Percentiles rank a stretch among this genome's conserved stretches.
Conservation (phyloP, 2,113 vertebrate species). For the Ameiurus melas region DNA sequence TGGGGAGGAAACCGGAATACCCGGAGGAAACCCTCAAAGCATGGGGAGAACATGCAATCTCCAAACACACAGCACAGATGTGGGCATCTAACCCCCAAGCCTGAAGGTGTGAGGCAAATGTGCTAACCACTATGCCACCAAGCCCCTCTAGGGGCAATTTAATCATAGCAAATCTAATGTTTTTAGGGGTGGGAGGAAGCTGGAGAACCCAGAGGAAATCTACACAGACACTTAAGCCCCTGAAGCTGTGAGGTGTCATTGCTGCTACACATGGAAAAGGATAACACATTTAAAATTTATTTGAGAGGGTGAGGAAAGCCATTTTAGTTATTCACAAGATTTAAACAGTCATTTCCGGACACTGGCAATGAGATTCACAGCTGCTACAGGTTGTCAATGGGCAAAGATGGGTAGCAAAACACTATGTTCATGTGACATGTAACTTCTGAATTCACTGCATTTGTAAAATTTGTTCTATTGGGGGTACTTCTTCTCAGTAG, state of each 20-base stretch:
- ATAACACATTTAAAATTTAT: not conserved
- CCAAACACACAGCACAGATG: too few relatives aligned
- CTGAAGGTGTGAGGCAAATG: too few relatives aligned
- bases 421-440: not conserved
- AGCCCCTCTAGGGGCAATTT: too few relatives aligned
- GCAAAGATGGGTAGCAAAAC: not conserved
- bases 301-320: not conserved
- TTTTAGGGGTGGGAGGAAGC: not conserved
- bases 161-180: not conserved
- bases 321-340: not conserved
- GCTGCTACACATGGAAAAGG: not conserved
- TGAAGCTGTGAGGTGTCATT: not conserved
- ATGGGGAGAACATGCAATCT: too few relatives aligned
- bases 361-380: not conserved
- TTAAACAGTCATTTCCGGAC: not conserved
- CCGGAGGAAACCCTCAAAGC: too few relatives aligned
- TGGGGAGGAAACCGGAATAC: too few relatives aligned
- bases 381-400: not conserved
- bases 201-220: not conserved
- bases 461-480: not conserved
- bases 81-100: too few relatives aligned
- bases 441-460: not conserved
- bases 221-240: not conserved
- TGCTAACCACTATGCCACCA: too few relatives aligned
- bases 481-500: not conserved